A percentile compares a stretch with the other conserved stretches of the same genome.
Evolutionary conservation across 1,140 invertebrate genomes (phyloP).

Genomic region (Apis mellifera): Amel_HAv3.1 CM009933.2:8530001-8530500

Average conservation of each 20-base stretch:
- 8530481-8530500: too few relatives aligned
- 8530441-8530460: too few relatives aligned
- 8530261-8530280: background rate
- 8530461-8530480: too few relatives aligned
- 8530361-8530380: too few relatives aligned
- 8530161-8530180: conserved; percentile 46
- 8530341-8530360: too few relatives aligned
- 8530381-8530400: too few relatives aligned
- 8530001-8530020: conserved; percentile 26
- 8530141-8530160: conserved; percentile 49
- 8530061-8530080: conserved; percentile 23
- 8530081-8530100: conserved; percentile 49
- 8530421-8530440: too few relatives aligned
- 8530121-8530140: conserved; percentile 61
- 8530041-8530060: conserved; percentile 37
- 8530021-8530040: conserved; percentile 14
- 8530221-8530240: conserved; percentile 18
- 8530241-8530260: conserved; percentile 32
- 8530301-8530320: too few relatives aligned
- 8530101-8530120: conserved; percentile 52
- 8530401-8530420: too few relatives aligned
- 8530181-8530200: conserved; percentile 49
- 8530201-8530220: conserved; percentile 36
- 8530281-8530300: too few relatives aligned
- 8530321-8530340: too few relatives aligned